Base-by-base conservation (phyloP, 1,140 invertebrate genomes). In the Macrosteles quadrilineatus region DNA sequence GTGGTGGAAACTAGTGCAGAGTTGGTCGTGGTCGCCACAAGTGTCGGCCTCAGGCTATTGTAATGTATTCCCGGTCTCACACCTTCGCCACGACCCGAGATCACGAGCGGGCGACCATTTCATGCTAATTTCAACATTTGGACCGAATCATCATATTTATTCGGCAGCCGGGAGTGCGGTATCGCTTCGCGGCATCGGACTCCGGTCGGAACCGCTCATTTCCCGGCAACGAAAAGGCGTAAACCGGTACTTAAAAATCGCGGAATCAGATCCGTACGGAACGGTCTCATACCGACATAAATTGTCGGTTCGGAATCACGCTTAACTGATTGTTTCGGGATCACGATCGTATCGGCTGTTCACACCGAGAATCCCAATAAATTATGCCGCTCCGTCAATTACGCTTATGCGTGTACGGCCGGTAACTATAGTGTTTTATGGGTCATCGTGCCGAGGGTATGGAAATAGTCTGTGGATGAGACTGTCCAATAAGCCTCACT, bases 111-210 rank as follows among this genome's bases (percentile, higher is more conserved):
- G 29, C 59, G 31, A 63, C 59, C 27, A 63, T 63, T 63, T 66
- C 63, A 66, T 66, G 63, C 63, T 66, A 66, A 66, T 66, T 66
- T 66, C 63, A 66, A 66, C 63, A 66, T 66, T 66, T 66, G 63
- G 63, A 43, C 36, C 32, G 40, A 66, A 66, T 66, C 40, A 66
- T 66, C 63, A 66, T 66, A 66, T 66, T 66, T 66, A 66, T 66
- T 66, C 63, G 63, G 63, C 63, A 66, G 63, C 63, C n/a, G 40
- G 19, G n/a, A 14, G 32, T n/a, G 23, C 27, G 29, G 29, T 63
- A 63, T 63, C 59, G 11, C 27, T 27, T 2, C 53, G 59, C 59
- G 59, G 59, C 59, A 63, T 63, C 59, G 59, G 31, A 32, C 53
- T 57, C 29, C n/a, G 59, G 27, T 63, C 59, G 59, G 17, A 59